Percentiles rank a stretch among this genome's conserved stretches.
These are phyloP conservation scores for Pseudomyrmex gracilis DNA, from an alignment of 1,140 invertebrate genomes.

Conservation along the genomic window DNA sequence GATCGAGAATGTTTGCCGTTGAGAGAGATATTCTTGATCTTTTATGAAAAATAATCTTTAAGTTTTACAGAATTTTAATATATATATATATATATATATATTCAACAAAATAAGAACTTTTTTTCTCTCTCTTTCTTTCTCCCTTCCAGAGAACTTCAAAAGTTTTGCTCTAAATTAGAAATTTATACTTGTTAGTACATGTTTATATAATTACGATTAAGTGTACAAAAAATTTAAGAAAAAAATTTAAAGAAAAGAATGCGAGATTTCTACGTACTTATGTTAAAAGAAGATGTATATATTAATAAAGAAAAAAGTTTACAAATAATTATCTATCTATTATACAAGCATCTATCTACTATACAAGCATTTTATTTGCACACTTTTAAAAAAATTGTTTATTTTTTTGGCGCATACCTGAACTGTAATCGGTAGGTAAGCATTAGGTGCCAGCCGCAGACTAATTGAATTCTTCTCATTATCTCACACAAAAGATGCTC, in stretches of 20 bases:
- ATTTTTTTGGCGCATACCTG: constrained; percentile 2
- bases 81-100: too few species aligned
- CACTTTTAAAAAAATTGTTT: background rate
- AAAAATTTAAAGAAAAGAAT: background rate
- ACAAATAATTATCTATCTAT: too few species aligned
- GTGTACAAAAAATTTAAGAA: background rate
- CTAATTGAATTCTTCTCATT: constrained; percentile 71
- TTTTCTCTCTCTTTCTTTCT: too few species aligned
- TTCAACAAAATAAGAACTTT: constrained; percentile 34
- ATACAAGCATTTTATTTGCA: background rate
- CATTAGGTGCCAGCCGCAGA: constrained; percentile 63
- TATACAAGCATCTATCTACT: background rate
- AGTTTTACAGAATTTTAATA: background rate
- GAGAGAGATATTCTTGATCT: background rate
- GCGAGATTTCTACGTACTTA: background rate
- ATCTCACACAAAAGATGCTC: constrained; percentile 65
- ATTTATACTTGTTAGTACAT: background rate
- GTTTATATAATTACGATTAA: background rate
- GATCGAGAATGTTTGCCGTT: background rate
- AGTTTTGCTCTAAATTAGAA: constrained; percentile 22
- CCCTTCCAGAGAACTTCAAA: constrained; percentile 12
- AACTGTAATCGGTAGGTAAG: constrained; percentile 47
- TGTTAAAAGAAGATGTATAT: too few species aligned
- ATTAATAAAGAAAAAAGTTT: too few species aligned
- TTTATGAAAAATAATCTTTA: constrained; percentile 18